phyloP scores from a whole-genome alignment of 2,113 vertebrate genomes.

The Felis catus region DNA sequence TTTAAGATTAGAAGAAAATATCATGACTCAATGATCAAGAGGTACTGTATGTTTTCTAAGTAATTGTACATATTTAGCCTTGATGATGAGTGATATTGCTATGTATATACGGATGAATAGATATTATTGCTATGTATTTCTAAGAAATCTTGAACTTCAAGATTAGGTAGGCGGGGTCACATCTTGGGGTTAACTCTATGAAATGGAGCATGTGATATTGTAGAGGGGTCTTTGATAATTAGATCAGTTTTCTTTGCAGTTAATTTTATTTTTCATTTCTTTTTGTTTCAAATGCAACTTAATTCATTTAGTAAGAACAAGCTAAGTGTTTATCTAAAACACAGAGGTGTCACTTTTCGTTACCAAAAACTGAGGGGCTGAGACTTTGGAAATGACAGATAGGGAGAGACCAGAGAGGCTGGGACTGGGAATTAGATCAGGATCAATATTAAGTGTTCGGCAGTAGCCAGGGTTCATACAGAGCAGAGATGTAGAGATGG shows the following conservation, averaged over 20 bases:
- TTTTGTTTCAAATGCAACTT: neutral
- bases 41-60: constrained; percentile 80
- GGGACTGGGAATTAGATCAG: neutral
- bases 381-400: neutral
- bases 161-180: neutral
- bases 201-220: neutral
- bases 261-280: neutral
- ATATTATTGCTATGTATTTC: neutral
- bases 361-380: neutral
- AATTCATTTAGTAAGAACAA: neutral
- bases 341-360: neutral
- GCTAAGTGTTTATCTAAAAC: neutral
- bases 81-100: neutral
- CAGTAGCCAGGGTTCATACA: neutral
- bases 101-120: neutral
- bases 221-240: neutral
- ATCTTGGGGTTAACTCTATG: neutral
- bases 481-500: neutral
- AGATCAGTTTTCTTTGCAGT: neutral
- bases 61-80: neutral
- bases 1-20: constrained; percentile 85
- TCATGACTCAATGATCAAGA: constrained; percentile 70
- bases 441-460: neutral
- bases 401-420: neutral
- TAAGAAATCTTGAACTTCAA: neutral